Conservation (phyloP, 2,797 vertebrate species). For the Gambelia wislizenii region DNA sequence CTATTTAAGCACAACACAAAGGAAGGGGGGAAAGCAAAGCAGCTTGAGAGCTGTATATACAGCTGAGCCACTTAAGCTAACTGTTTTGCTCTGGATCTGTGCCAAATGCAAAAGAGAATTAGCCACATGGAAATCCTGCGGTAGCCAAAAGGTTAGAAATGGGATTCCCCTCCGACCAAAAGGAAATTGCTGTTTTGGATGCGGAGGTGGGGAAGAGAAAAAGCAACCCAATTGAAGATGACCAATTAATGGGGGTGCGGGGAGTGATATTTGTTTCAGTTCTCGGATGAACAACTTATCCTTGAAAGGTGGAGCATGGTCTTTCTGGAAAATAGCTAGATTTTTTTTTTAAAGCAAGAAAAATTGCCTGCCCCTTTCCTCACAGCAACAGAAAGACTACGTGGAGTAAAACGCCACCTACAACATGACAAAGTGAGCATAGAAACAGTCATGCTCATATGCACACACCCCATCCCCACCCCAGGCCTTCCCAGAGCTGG, state of each 20-base stretch:
- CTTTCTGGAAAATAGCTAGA: background rate
- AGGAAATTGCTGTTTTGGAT: background rate
- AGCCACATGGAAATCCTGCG: slow-evolving; percentile 16
- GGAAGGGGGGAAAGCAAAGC: background rate
- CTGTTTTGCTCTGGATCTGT: background rate
- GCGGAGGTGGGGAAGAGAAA: too few species aligned
- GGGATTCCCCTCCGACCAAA: background rate
- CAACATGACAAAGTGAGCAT: background rate
- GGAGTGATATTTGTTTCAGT: background rate
- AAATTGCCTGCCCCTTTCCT: too few species aligned
- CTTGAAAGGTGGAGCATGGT: background rate
- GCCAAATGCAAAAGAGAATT: slow-evolving; percentile 11
- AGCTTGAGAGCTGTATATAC: background rate
- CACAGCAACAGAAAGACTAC: too few species aligned
- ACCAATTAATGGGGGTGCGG: background rate
- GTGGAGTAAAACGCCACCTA: background rate
- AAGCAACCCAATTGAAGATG: background rate
- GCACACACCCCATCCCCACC: too few species aligned
- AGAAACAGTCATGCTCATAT: too few species aligned
- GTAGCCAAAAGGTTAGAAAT: background rate
- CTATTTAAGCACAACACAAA: too few species aligned
- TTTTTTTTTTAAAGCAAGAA: background rate
- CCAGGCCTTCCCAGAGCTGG: too few species aligned
- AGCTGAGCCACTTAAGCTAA: slow-evolving; percentile 19
- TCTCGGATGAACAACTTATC: background rate